phyloP scores from a whole-genome alignment of 2,113 vertebrate species.

The Pseudorasbora parva region DNA sequence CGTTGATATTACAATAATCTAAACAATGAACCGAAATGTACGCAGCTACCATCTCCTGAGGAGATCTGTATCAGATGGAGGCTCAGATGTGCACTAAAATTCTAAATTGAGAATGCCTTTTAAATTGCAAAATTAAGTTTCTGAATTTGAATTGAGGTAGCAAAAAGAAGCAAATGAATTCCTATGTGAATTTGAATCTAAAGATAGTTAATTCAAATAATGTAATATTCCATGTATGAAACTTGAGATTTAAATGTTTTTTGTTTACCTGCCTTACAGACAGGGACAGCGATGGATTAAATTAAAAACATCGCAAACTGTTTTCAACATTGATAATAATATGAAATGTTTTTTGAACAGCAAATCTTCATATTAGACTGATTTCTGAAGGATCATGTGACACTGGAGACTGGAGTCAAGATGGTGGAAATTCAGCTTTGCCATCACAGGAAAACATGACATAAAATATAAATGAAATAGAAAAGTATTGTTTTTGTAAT shows the following conservation, averaged over 20 bases:
- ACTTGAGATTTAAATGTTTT: neutral
- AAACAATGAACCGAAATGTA: slow-evolving; percentile 5
- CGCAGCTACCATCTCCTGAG: neutral
- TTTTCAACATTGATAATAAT: too few relatives aligned
- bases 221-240: too few relatives aligned
- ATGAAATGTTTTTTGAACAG: too few relatives aligned
- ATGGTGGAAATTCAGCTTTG: too few relatives aligned
- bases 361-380: too few relatives aligned
- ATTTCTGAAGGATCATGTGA: too few relatives aligned
- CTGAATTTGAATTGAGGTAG: neutral
- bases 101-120: neutral
- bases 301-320: too few relatives aligned
- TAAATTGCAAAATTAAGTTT: neutral
- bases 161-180: neutral
- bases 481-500: too few relatives aligned
- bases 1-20: neutral
- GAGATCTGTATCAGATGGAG: neutral
- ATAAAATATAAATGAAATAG: too few relatives aligned
- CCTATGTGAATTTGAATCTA: neutral
- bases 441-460: too few relatives aligned
- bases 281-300: neutral
- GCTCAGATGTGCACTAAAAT: neutral
- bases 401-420: too few relatives aligned
- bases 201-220: neutral
- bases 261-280: neutral